Evolutionary conservation across 2,113 vertebrate species (phyloP).

Genomic region (Myiagra hebetior): DNA sequence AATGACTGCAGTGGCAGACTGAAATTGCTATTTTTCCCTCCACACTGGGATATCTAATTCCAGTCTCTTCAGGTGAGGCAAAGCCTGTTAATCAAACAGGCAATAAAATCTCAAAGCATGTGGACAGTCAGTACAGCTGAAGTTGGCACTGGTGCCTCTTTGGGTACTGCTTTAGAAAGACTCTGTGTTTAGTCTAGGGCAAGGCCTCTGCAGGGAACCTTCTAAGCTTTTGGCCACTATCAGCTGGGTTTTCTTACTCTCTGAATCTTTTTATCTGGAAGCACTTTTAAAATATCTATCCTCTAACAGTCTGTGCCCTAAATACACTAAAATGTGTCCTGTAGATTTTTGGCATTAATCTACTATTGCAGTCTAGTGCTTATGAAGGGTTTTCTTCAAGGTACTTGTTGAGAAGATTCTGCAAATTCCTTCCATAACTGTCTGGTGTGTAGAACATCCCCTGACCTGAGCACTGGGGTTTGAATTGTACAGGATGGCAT

Average conservation of each 20-base stretch:
- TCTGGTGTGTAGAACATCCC: accelerated
- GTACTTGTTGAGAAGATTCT: neutral
- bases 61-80: neutral
- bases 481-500: neutral
- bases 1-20: neutral
- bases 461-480: neutral
- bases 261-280: neutral
- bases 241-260: neutral
- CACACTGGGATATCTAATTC: neutral
- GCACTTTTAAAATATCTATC: neutral
- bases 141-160: neutral
- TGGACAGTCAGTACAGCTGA: neutral
- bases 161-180: neutral
- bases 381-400: neutral
- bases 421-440: neutral
- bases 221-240: neutral
- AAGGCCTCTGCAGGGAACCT: neutral
- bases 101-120: neutral
- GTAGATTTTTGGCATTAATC: neutral
- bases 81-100: neutral
- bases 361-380: neutral
- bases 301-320: neutral
- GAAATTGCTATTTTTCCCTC: neutral
- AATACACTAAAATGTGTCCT: neutral
- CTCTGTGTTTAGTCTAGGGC: neutral